Evolutionary conservation across 2,888 invertebrate genomes (phyloP).

Genomic region (Augiades crinisus): DNA sequence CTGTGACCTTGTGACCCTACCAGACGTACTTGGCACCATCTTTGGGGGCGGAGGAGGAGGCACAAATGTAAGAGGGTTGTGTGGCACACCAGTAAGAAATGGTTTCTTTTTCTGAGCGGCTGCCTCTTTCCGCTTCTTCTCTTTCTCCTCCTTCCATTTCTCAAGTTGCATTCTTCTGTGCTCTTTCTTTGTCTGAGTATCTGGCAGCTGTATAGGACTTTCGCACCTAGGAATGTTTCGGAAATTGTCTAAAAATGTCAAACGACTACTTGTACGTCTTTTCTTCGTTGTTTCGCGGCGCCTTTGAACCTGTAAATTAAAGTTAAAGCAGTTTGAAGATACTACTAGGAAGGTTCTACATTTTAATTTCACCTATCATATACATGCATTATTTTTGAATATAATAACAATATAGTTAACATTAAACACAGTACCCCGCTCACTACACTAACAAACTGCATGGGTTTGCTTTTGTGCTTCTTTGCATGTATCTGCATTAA

Average conservation of each 20-base stretch:
- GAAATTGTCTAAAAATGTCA: conserved; percentile 54
- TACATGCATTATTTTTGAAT: no score
- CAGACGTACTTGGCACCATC: conserved; percentile 52
- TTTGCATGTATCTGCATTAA: conserved; percentile 55
- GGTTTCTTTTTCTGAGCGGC: conserved; percentile 62
- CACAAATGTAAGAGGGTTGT: conserved; percentile 48
- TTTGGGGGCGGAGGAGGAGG: conserved; percentile 53
- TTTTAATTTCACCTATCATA: no score
- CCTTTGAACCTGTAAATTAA: conserved; percentile 50
- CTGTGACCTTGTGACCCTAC: conserved; percentile 63
- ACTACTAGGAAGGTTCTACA: no score
- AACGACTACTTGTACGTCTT: conserved; percentile 51
- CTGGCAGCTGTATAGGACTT: conserved; percentile 35
- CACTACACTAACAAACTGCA: conserved; percentile 57
- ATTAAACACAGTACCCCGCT: conserved; percentile 51
- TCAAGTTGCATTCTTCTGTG: conserved; percentile 57
- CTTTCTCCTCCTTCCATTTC: conserved; percentile 70
- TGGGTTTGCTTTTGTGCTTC: conserved; percentile 61
- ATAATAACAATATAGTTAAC: not conserved
- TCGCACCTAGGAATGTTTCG: conserved; percentile 48
- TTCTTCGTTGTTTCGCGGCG: conserved; percentile 52
- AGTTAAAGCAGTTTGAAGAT: conserved; percentile 16
- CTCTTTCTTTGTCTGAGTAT: conserved; percentile 43
- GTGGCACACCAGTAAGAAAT: conserved; percentile 56
- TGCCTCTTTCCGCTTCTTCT: conserved; percentile 56